phyloP scores from a whole-genome alignment of 2,888 invertebrate genomes.

The Sinhomidia bicolor region DNA sequence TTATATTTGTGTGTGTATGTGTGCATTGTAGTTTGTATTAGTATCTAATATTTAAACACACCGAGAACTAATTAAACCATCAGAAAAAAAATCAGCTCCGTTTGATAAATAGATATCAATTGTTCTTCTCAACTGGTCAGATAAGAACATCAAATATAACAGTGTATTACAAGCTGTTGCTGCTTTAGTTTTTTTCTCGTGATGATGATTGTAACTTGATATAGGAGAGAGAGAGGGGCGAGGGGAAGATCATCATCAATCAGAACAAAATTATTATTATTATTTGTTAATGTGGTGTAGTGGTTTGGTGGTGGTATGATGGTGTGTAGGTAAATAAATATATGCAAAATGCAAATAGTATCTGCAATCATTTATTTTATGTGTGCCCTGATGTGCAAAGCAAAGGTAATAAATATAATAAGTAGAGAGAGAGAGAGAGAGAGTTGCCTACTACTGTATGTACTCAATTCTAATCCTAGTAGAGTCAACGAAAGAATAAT shows the following conservation, averaged over 20 bases:
- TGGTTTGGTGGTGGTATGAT: neutral
- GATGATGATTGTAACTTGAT: neutral
- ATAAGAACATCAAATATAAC: constrained; percentile 31
- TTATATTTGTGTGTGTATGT: neutral
- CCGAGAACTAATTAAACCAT: constrained; percentile 13
- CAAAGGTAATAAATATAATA: no score
- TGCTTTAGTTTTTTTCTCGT: neutral
- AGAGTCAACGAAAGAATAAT: neutral
- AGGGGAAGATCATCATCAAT: no score
- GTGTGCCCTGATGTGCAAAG: no score
- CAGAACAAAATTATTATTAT: no score
- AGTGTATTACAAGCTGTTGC: constrained; percentile 9
- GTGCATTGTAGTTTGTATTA: no score
- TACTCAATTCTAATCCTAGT: neutral
- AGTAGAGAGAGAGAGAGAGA: no score
- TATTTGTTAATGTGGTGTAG: no score
- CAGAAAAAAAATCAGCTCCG: neutral
- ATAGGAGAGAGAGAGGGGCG: no score
- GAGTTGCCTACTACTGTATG: no score
- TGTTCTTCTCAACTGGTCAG: constrained; percentile 37
- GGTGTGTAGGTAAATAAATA: neutral
- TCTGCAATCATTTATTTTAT: no score
- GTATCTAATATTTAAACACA: neutral
- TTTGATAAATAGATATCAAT: constrained; percentile 19
- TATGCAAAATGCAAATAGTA: no score